A percentile compares a stretch with the other conserved stretches of the same genome.
Conservation (phyloP, 1,140 invertebrate genomes). For the Halotydeus destructor region DNA sequence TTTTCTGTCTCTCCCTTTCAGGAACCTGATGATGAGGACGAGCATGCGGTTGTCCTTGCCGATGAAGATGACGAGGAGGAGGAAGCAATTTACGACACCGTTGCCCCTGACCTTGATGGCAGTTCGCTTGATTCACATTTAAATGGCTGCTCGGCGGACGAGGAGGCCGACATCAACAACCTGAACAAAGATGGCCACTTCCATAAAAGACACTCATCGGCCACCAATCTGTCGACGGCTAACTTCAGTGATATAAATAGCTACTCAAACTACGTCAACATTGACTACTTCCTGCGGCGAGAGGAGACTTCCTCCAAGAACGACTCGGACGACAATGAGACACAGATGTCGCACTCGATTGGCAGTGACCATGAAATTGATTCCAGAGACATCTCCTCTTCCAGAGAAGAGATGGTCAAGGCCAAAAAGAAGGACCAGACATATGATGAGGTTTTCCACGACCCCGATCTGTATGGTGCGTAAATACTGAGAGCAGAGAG, state of each 20-base stretch:
- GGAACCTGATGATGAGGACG: too few species aligned
- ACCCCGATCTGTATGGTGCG: too few species aligned
- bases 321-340: conserved; percentile 22
- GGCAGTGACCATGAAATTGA: conserved; percentile 23
- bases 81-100: conserved; percentile 18
- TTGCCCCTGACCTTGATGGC: conserved; percentile 18
- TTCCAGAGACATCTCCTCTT: conserved; percentile 15
- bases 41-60: too few species aligned
- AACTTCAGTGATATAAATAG: conserved; percentile 11
- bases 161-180: background rate
- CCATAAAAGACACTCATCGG: background rate
- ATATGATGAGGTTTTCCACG: too few species aligned
- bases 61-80: conserved; percentile 4
- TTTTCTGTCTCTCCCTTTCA: too few species aligned
- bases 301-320: conserved; percentile 20
- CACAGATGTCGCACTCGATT: conserved; percentile 24
- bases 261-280: conserved; percentile 57
- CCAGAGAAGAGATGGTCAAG: too few species aligned
- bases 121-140: too few species aligned
- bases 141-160: background rate
- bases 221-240: background rate
- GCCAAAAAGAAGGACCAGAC: too few species aligned
- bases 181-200: background rate
- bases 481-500: too few species aligned
- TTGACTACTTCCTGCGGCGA: conserved; percentile 66